Evolutionary conservation across 1,140 invertebrate species (phyloP), one percentile per base, ranked within the genome.

Genomic region (Brachionus rotundiformis): DNA sequence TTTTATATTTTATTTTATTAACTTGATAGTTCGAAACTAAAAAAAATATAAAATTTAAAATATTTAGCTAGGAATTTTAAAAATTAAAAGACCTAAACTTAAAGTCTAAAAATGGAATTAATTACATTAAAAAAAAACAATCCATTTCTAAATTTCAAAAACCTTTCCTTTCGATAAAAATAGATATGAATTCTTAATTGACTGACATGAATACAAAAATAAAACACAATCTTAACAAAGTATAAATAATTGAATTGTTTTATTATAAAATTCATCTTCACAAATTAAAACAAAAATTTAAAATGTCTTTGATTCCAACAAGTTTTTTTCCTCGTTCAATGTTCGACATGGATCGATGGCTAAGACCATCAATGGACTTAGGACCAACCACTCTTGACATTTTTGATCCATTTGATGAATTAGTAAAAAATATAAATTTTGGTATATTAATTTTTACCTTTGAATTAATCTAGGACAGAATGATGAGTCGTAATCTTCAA

Each of bases 361-460:
- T 79, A 19, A 54, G 59, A 54, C 76, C 44, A 41, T 39, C 47
- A 10, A 19, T 59, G 29, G 59, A 41, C 10, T 4, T 54, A 16
- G 73, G 73, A 29, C 76, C 47, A 54, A 49, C 76, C 27, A 79
- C 76, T 41, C 31, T 79, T 10, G 76, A 79, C 47, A 33, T 79
- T 27, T 79, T 79, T 31, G 76, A 79, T 63, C 76, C 76, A 25
- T 79, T 79, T 39, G 76, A 79, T 79, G 76, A 79, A 63, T 63
- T 79, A 6, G 68, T 73, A 73, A 73, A 1, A 19, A 54, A 6
- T 11, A 13, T 2, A 54, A 19, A 19, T 54, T 54, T 23, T 8
- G 0, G 5, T 10, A 6, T 10, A 2, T 19, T 10, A 39, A 39
- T 19, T 19, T 54, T 7, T 8, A 54, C 8, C 31, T 29, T 31